A percentile compares a stretch with the other conserved stretches of the same genome.
phyloP scores from a whole-genome alignment of 2,113 vertebrate species.

The Trochalopteron elliotii region DNA sequence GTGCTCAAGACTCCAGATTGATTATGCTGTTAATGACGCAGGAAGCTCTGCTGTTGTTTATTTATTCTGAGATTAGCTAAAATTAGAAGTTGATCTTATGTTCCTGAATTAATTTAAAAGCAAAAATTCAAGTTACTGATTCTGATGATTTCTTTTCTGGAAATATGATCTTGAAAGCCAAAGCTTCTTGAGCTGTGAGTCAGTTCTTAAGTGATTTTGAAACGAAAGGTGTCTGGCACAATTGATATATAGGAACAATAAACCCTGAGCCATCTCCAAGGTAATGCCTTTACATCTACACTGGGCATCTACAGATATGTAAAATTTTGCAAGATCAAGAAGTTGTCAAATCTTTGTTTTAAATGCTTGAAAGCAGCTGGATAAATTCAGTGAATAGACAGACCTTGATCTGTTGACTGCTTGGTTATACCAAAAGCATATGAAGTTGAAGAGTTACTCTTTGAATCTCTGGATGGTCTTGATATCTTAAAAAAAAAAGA shows the following conservation, averaged over 20 bases:
- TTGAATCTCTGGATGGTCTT: not conserved
- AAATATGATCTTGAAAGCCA: not conserved
- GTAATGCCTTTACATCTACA: not conserved
- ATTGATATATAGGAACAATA: not conserved
- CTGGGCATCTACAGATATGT: not conserved
- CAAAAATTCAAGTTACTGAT: not conserved
- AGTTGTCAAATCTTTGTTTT: not conserved
- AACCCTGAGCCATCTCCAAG: not conserved
- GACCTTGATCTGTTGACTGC: not conserved
- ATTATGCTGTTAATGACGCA: not conserved
- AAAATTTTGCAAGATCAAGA: not conserved
- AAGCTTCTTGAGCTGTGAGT: not conserved
- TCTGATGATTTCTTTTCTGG: not conserved
- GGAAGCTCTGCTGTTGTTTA: not conserved
- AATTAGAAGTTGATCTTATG: slow-evolving; percentile 19
- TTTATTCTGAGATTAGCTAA: slow-evolving; percentile 33
- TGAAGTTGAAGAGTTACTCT: not conserved
- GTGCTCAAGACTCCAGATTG: slow-evolving; percentile 14
- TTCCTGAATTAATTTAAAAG: not conserved
- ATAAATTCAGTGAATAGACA: not conserved
- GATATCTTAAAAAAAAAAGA: not conserved
- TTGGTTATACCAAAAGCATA: not conserved
- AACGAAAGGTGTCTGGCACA: not conserved
- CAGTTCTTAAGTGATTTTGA: not conserved
- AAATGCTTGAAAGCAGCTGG: not conserved